Evolutionary conservation across 2,888 invertebrate species (phyloP).

Genomic region (Odontothrips loti): DNA sequence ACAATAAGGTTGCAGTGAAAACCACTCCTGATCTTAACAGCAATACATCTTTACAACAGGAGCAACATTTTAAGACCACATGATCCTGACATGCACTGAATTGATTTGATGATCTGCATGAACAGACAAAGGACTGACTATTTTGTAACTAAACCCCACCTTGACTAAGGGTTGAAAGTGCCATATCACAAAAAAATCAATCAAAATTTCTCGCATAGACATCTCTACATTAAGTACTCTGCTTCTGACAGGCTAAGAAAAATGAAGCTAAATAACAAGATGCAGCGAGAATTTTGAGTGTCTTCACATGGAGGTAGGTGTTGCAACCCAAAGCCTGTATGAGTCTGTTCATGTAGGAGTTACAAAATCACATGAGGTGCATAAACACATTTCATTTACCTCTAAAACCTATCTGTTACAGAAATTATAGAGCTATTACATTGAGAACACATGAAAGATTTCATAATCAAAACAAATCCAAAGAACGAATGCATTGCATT

Average conservation of each 20-base stretch:
- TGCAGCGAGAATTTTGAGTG: not conserved
- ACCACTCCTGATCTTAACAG: slow-evolving; percentile 12
- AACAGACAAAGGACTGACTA: not conserved
- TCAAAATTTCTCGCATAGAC: not conserved
- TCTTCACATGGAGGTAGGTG: not conserved
- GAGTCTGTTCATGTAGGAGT: not conserved
- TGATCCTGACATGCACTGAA: not conserved
- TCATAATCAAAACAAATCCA: too few relatives aligned
- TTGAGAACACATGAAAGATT: not conserved
- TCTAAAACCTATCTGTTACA: slow-evolving; percentile 1
- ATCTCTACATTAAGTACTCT: not conserved
- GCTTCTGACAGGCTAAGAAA: not conserved
- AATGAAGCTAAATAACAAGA: not conserved
- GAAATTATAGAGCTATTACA: not conserved
- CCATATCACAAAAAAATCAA: not conserved
- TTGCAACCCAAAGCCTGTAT: not conserved
- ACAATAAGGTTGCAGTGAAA: slow-evolving; percentile 7
- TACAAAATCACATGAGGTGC: not conserved
- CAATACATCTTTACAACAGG: not conserved
- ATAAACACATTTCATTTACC: not conserved
- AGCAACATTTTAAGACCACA: not conserved
- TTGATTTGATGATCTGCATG: not conserved
- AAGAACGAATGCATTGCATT: too few relatives aligned
- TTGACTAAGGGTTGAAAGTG: slow-evolving; percentile 5
- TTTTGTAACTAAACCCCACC: not conserved